phyloP scores from a whole-genome alignment of 2,888 invertebrate species.

The Meteorus colon region DNA sequence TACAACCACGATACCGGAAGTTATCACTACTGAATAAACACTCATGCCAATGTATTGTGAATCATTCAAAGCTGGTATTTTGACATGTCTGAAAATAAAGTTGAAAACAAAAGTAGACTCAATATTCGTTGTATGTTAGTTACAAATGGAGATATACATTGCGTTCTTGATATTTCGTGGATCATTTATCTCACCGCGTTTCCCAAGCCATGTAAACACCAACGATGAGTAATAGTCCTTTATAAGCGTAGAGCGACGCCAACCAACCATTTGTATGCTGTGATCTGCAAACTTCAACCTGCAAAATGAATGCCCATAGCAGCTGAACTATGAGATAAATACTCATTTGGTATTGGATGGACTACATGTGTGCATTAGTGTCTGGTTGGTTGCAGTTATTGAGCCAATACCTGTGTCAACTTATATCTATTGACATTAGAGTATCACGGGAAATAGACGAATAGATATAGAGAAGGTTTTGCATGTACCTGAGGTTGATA shows the following conservation, averaged over 20 bases:
- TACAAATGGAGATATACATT: neutral
- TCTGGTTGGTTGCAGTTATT: neutral
- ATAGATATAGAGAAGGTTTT: neutral
- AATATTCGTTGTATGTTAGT: neutral
- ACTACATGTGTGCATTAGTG: neutral
- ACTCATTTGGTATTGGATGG: neutral
- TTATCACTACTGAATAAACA: slow-evolving; percentile 93
- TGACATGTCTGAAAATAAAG: slow-evolving; percentile 80
- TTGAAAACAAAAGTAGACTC: neutral
- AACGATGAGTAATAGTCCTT: slow-evolving; percentile 89
- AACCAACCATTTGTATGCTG: slow-evolving; percentile 92
- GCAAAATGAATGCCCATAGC: slow-evolving; percentile 52
- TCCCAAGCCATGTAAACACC: slow-evolving; percentile 98
- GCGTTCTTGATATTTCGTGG: neutral
- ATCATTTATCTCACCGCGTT: slow-evolving; percentile 76
- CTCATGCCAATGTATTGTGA: slow-evolving; percentile 95
- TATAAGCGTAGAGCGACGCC: slow-evolving; percentile 92
- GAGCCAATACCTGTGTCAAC: neutral
- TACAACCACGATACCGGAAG: slow-evolving; percentile 89
- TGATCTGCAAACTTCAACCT: slow-evolving; percentile 93
- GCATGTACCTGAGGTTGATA: slow-evolving; percentile 86
- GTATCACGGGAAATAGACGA: neutral
- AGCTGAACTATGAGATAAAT: too few relatives aligned
- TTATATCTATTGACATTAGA: slow-evolving; percentile 11
- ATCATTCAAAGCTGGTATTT: slow-evolving; percentile 93